Conservation (phyloP, 2,888 invertebrate genomes). For the Oligia strigilis region DNA sequence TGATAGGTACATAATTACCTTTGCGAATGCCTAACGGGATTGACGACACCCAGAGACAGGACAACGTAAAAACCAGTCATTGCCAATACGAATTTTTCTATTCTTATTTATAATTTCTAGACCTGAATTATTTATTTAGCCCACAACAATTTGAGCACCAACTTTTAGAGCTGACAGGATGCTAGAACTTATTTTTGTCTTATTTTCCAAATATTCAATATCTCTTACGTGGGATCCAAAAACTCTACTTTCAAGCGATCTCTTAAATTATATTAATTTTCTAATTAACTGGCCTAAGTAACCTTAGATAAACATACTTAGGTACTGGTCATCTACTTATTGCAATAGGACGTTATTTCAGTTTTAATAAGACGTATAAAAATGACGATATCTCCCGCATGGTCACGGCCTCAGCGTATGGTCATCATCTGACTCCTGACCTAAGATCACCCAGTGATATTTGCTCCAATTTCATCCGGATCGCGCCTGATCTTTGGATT, state of each 20-base stretch:
- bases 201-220: neutral
- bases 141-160: neutral
- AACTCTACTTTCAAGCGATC: neutral
- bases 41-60: neutral
- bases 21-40: neutral
- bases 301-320: neutral
- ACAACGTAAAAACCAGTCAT: neutral
- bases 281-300: neutral
- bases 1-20: neutral
- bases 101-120: neutral
- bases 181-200: neutral
- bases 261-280: neutral
- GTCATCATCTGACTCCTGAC: conserved; percentile 66
- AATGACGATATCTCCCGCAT: conserved; percentile 46
- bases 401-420: conserved; percentile 53
- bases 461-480: conserved; percentile 77
- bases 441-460: conserved; percentile 67
- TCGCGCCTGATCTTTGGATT: conserved; percentile 66
- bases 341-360: conserved; percentile 18
- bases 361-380: conserved; percentile 34
- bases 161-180: neutral
- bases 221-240: neutral
- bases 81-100: neutral
- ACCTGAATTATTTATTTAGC: neutral
- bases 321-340: neutral